Percentiles rank a stretch among this genome's conserved stretches.
These are phyloP conservation scores for Tetramorium simillimum DNA, from an alignment of 1,140 invertebrate species.

Conservation along the genomic window DNA sequence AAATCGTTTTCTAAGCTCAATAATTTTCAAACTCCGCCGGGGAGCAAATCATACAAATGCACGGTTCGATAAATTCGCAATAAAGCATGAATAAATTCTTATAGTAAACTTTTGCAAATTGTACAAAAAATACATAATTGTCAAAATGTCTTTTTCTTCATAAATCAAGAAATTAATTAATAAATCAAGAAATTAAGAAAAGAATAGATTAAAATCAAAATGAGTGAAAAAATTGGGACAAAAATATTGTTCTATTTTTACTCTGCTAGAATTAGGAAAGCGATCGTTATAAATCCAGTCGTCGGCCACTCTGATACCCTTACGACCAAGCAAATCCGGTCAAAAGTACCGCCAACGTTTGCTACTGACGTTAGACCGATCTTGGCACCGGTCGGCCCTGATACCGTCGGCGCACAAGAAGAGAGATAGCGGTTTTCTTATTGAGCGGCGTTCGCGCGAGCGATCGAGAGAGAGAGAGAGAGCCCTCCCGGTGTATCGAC, in stretches of 20 bases:
- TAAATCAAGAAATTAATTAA: background rate
- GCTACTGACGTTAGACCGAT: slow-evolving; percentile 63
- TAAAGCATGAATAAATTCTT: slow-evolving; percentile 24
- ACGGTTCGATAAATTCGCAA: slow-evolving; percentile 45
- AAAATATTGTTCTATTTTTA: background rate
- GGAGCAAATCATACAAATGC: background rate
- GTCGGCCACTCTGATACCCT: background rate
- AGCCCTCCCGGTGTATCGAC: slow-evolving; percentile 70
- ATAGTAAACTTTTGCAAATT: background rate
- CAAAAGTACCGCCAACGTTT: slow-evolving; percentile 61
- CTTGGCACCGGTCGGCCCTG: slow-evolving; percentile 53
- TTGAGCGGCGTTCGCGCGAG: slow-evolving; percentile 68
- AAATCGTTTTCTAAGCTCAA: background rate
- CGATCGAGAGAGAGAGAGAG: slow-evolving; percentile 71
- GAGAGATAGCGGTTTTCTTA: slow-evolving; percentile 78
- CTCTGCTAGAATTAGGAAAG: background rate
- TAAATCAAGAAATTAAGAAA: background rate
- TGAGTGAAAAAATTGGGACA: background rate
- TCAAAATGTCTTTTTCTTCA: background rate
- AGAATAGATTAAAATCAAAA: background rate
- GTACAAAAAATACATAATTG: background rate
- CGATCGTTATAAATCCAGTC: slow-evolving; percentile 22
- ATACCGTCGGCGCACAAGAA: slow-evolving; percentile 60
- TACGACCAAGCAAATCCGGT: slow-evolving; percentile 8
- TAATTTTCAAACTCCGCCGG: slow-evolving; percentile 15